A percentile compares a stretch with the other conserved stretches of the same genome.
These are phyloP conservation scores for Conus betulinus DNA, from an alignment of 1,140 invertebrate species.

Conservation along the genomic window DNA sequence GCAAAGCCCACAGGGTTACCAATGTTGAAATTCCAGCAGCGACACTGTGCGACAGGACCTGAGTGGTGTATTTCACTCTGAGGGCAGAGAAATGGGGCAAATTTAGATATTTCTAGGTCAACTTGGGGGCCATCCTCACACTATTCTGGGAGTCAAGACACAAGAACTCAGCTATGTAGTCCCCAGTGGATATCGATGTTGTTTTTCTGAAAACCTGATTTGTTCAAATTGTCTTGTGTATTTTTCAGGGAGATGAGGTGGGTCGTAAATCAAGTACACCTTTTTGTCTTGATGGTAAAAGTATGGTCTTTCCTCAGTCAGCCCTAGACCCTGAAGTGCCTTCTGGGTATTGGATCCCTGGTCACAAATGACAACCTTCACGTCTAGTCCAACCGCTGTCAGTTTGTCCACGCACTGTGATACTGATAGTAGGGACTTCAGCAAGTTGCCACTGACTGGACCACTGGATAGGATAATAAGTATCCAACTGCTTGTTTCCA, in stretches of 20 bases:
- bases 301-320: too few relatives aligned
- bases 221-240: neutral
- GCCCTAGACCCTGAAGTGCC: too few relatives aligned
- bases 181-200: neutral
- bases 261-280: too few relatives aligned
- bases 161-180: neutral
- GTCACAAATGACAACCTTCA: too few relatives aligned
- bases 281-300: too few relatives aligned
- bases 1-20: neutral
- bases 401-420: too few relatives aligned
- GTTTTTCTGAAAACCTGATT: neutral
- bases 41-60: conserved; percentile 16
- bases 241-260: neutral
- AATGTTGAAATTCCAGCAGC: conserved; percentile 15
- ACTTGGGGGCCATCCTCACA: conserved; percentile 2
- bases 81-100: neutral
- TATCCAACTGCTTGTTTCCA: too few relatives aligned
- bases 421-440: too few relatives aligned
- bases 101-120: neutral
- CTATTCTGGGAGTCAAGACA: neutral
- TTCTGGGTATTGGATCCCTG: too few relatives aligned
- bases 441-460: too few relatives aligned
- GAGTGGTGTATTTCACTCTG: neutral
- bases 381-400: too few relatives aligned
- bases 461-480: too few relatives aligned